These are phyloP conservation scores for Haemorhous mexicanus DNA, from an alignment of 2,113 vertebrate species.

Conservation along the genomic window DNA sequence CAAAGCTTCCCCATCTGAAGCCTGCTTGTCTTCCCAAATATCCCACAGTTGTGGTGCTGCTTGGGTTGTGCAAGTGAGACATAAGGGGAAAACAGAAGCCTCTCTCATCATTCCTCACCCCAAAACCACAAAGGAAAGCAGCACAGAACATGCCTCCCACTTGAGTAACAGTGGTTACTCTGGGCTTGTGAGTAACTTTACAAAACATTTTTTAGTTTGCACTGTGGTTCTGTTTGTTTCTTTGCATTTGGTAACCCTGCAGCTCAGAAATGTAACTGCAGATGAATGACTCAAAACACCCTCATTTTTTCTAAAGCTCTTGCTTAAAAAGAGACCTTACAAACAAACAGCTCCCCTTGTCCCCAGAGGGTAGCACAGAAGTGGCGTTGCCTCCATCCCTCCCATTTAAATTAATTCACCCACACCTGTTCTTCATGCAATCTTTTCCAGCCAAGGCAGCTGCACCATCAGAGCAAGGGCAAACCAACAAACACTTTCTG, in stretches of 20 bases:
- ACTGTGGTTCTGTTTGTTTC: background rate
- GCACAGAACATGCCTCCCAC: background rate
- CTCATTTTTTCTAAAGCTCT: background rate
- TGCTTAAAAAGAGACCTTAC: background rate
- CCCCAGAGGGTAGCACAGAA: background rate
- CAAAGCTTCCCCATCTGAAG: background rate
- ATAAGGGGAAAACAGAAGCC: background rate
- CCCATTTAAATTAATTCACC: background rate
- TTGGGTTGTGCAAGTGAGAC: background rate
- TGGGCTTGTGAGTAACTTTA: background rate
- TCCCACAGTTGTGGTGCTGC: background rate
- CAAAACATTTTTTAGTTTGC: background rate
- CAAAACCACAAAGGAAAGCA: background rate
- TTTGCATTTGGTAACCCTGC: background rate
- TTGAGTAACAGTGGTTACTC: background rate
- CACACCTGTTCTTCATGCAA: background rate
- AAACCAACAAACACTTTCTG: background rate
- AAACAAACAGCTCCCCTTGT: background rate
- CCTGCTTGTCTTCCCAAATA: background rate
- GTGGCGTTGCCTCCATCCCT: background rate
- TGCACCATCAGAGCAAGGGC: background rate
- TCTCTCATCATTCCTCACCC: background rate
- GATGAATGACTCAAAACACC: background rate
- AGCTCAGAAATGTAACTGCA: background rate
- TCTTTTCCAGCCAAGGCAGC: background rate